phyloP scores from a whole-genome alignment of 2,797 vertebrate species.

The Anabas testudineus region DNA sequence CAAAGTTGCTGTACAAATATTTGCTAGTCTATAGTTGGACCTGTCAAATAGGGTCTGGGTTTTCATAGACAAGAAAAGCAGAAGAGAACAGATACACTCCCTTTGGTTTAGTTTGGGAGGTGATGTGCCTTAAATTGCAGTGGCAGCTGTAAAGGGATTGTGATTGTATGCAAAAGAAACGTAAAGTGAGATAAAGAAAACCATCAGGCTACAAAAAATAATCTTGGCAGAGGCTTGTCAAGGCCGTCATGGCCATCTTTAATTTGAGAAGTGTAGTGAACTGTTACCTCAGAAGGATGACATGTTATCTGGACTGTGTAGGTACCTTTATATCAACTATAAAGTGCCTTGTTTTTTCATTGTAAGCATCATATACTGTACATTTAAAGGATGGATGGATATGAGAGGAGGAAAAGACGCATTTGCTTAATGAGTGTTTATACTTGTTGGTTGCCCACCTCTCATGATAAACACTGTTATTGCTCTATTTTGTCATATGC shows the following conservation, averaged over 20 bases:
- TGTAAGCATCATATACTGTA: conserved; percentile 9
- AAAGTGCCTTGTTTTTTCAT: conserved; percentile 15
- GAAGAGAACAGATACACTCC: conserved; percentile 59
- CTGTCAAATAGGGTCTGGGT: conserved; percentile 73
- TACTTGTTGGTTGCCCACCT: background rate
- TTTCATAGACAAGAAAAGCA: conserved; percentile 45
- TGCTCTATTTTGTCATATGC: conserved; percentile 7
- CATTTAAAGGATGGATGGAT: background rate
- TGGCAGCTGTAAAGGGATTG: conserved; percentile 67
- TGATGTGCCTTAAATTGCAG: conserved; percentile 62
- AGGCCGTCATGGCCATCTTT: conserved; percentile 59
- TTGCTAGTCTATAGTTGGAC: conserved; percentile 70
- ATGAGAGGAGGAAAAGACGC: conserved; percentile 17
- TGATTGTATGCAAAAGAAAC: conserved; percentile 45
- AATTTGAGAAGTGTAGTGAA: conserved; percentile 44
- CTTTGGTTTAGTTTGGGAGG: conserved; percentile 65
- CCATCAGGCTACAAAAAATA: conserved; percentile 49
- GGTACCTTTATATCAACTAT: conserved; percentile 14
- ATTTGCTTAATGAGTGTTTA: conserved; percentile 1
- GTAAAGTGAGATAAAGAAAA: conserved; percentile 64
- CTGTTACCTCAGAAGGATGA: conserved; percentile 26
- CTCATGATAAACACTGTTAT: background rate
- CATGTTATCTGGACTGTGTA: conserved; percentile 16
- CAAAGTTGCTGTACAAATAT: conserved; percentile 72
- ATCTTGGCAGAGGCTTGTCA: conserved; percentile 57